phyloP scores from a whole-genome alignment of 2,113 vertebrate genomes.

The Guaruba guarouba region DNA sequence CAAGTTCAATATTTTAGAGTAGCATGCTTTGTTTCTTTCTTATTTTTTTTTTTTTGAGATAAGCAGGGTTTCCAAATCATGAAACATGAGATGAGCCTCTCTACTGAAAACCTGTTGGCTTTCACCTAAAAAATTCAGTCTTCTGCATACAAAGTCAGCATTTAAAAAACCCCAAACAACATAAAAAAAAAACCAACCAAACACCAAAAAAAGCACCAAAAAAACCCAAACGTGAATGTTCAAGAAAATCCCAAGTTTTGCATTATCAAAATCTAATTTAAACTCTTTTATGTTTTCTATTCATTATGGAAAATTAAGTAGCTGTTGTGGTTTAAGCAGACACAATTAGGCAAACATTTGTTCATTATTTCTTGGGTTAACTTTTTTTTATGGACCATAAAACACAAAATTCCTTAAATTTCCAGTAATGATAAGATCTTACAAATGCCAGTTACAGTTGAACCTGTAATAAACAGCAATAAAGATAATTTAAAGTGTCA shows the following conservation, averaged over 20 bases:
- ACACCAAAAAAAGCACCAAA: no score
- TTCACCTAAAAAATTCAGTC: background rate
- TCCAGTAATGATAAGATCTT: background rate
- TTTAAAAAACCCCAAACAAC: background rate
- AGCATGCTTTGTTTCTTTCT: background rate
- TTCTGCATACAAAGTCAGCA: background rate
- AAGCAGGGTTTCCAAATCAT: background rate
- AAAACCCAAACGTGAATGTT: background rate
- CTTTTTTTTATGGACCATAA: background rate
- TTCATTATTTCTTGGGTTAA: background rate
- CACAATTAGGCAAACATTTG: background rate
- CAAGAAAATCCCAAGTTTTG: background rate
- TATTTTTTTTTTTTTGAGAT: background rate
- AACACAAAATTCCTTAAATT: background rate
- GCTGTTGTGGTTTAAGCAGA: background rate
- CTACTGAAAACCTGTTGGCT: background rate
- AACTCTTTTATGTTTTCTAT: background rate
- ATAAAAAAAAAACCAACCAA: background rate
- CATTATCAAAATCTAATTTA: background rate
- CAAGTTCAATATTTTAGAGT: background rate
- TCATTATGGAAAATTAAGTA: background rate
- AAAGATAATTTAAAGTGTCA: background rate
- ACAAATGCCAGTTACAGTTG: background rate
- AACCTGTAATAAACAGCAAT: background rate
- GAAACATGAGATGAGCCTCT: background rate